Evolutionary conservation across 2,797 vertebrate species (phyloP).

Genomic region (Clangula hyemalis): DNA sequence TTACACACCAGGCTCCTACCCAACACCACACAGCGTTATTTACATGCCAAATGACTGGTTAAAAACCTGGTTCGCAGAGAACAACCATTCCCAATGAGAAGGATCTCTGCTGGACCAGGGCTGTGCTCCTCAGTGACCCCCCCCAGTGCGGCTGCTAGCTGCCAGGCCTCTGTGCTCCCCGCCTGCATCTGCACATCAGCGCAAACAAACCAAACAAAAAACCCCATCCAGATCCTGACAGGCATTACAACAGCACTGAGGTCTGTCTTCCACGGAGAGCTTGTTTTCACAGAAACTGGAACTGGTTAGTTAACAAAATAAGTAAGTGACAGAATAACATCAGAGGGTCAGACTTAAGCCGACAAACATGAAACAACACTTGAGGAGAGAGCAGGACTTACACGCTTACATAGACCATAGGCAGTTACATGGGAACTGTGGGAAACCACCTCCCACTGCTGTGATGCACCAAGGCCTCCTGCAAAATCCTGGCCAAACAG

Average conservation of each 20-base stretch:
- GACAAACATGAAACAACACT: neutral
- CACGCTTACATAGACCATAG: neutral
- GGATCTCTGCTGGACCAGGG: neutral
- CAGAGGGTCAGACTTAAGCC: neutral
- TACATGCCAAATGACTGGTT: neutral
- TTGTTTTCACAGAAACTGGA: constrained; percentile 11
- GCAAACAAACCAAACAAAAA: neutral
- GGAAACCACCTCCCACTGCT: neutral
- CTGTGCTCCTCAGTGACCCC: neutral
- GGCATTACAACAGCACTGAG: neutral
- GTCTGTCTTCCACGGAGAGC: neutral
- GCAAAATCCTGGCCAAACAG: neutral
- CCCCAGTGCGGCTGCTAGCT: neutral
- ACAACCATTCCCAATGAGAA: neutral
- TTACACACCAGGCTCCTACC: neutral
- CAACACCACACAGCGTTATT: neutral
- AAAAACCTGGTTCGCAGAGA: neutral
- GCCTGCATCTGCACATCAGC: neutral
- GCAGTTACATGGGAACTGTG: neutral
- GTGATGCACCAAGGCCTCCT: neutral
- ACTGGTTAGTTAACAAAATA: neutral
- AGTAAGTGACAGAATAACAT: neutral
- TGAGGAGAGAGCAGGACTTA: neutral
- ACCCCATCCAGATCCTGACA: neutral
- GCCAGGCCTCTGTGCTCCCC: neutral